These are phyloP conservation scores for Coreius guichenoti DNA, from an alignment of 2,797 vertebrate genomes.

Conservation along the genomic window DNA sequence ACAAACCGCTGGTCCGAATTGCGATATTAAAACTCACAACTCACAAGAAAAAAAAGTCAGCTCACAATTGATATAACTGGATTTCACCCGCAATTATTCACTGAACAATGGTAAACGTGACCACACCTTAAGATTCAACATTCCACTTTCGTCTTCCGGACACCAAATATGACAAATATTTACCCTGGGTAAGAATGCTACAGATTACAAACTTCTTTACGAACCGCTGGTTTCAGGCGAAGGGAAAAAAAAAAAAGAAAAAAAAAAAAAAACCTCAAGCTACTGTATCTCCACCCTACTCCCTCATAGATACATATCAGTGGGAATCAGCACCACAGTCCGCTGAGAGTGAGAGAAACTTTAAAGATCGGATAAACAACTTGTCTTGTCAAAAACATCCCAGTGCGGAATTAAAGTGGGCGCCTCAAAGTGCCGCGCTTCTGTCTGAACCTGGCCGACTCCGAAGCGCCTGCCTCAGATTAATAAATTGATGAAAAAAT, in stretches of 20 bases:
- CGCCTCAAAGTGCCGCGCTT: slow-evolving; percentile 36
- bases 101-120: background rate
- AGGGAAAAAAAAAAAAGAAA: background rate
- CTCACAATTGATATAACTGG: background rate
- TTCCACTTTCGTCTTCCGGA: background rate
- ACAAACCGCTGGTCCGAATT: too few relatives aligned
- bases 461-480: slow-evolving; percentile 67
- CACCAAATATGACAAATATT: background rate
- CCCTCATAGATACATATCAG: background rate
- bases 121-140: background rate
- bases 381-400: slow-evolving; percentile 28
- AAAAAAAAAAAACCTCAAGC: background rate
- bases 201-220: slow-evolving; percentile 2
- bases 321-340: slow-evolving; percentile 30
- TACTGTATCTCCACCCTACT: background rate
- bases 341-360: slow-evolving; percentile 8
- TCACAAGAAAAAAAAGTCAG: too few relatives aligned
- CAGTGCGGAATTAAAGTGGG: slow-evolving; percentile 28
- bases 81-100: background rate
- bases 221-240: background rate
- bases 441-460: slow-evolving; percentile 70
- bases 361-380: slow-evolving; percentile 24
- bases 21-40: too few relatives aligned
- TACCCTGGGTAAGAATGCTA: background rate
- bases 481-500: slow-evolving; percentile 79